A percentile compares a stretch with the other conserved stretches of the same genome.
phyloP scores from a whole-genome alignment of 2,113 vertebrate genomes.

The Psittacara wagleri region DNA sequence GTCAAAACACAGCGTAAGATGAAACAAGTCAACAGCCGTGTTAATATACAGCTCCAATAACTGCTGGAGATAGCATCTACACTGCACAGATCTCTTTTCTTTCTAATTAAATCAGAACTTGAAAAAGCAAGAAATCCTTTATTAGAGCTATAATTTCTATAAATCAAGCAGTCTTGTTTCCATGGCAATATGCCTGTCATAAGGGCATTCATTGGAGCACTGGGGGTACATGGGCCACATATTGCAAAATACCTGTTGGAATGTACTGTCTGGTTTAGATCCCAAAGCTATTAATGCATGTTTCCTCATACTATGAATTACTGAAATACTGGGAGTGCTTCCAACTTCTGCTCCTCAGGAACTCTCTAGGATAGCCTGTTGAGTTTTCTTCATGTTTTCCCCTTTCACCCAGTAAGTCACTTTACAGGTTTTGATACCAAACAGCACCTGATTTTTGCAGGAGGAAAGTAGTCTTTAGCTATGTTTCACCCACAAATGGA shows the following conservation, averaged over 20 bases:
- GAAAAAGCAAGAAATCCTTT: constrained; percentile 26
- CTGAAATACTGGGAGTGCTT: background rate
- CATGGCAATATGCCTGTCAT: background rate
- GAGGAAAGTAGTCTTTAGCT: background rate
- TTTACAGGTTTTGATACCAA: background rate
- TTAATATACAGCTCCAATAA: background rate
- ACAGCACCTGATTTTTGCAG: background rate
- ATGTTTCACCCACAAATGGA: background rate
- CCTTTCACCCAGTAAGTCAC: background rate
- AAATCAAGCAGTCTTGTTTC: constrained; percentile 17
- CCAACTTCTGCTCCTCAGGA: background rate
- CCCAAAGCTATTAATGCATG: background rate
- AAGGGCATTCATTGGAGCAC: background rate
- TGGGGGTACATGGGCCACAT: background rate
- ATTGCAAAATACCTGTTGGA: background rate
- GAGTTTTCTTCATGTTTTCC: background rate
- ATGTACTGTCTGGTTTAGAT: background rate
- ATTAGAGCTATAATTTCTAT: constrained; percentile 32
- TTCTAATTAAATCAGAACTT: constrained; percentile 45
- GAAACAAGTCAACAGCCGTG: background rate
- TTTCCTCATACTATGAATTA: background rate
- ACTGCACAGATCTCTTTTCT: background rate
- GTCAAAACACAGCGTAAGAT: background rate
- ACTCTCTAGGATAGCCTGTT: background rate
- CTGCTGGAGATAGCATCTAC: background rate